Conservation (phyloP, 2,888 invertebrate species). For the Melanchra persicariae region DNA sequence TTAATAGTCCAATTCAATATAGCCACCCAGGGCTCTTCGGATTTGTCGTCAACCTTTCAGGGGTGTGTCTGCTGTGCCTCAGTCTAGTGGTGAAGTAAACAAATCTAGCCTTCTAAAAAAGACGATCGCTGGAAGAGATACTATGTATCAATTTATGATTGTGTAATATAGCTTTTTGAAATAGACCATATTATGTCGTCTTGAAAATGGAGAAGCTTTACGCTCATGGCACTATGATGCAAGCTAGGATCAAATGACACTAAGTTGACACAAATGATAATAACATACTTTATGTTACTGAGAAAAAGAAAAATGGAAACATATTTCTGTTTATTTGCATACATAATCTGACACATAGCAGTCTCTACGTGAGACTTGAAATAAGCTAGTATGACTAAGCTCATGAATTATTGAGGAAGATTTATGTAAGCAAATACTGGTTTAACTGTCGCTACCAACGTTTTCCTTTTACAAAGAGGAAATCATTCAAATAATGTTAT, state of each 20-base stretch:
- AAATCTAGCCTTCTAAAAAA: not conserved
- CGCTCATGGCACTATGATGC: slow-evolving; percentile 13
- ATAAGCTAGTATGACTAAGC: slow-evolving; percentile 45
- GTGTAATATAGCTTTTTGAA: not conserved
- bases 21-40: not conserved
- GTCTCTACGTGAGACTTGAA: slow-evolving; percentile 1
- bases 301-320: slow-evolving; percentile 3
- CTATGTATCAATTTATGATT: not conserved
- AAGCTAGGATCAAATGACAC: slow-evolving; percentile 47
- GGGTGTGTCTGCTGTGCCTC: too few species aligned
- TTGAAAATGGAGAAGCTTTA: slow-evolving; percentile 17
- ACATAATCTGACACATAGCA: not conserved
- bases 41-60: too few species aligned
- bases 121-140: not conserved
- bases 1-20: not conserved
- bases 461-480: slow-evolving; percentile 44
- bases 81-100: not conserved
- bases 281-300: slow-evolving; percentile 15
- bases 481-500: slow-evolving; percentile 28
- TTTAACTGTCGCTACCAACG: slow-evolving; percentile 17
- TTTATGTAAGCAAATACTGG: slow-evolving; percentile 24
- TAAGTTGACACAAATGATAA: slow-evolving; percentile 25
- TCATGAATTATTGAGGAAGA: slow-evolving; percentile 48
- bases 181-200: not conserved
- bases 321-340: slow-evolving; percentile 23